Evolutionary conservation across 2,797 vertebrate genomes (phyloP).

Genomic region (Buceros bicornis): DNA sequence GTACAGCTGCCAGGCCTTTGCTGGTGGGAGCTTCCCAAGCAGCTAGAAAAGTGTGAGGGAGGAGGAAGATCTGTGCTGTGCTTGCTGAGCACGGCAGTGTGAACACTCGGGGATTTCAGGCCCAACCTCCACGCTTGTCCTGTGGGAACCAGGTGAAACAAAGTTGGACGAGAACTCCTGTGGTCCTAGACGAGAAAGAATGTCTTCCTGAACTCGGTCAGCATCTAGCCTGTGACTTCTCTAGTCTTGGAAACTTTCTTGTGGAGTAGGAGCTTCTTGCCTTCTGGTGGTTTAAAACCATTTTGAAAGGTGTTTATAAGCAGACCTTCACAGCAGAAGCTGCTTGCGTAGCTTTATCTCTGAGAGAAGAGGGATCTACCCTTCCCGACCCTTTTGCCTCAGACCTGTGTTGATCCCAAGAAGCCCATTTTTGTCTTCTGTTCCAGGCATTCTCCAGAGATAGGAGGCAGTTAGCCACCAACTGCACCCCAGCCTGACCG

Average conservation of each 20-base stretch:
- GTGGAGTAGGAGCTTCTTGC: not conserved
- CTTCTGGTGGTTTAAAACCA: not conserved
- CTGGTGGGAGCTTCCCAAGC: not conserved
- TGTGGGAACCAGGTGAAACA: not conserved
- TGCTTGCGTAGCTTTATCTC: not conserved
- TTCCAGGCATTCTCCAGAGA: not conserved
- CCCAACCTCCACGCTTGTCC: rapidly evolving
- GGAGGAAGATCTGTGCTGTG: not conserved
- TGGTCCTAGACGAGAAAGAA: not conserved
- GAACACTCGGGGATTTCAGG: not conserved
- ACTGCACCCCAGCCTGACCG: not conserved
- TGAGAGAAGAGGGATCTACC: not conserved
- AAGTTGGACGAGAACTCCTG: not conserved
- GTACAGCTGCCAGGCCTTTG: not conserved
- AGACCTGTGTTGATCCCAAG: not conserved
- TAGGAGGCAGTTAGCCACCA: not conserved
- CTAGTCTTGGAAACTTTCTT: not conserved
- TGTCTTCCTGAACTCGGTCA: not conserved
- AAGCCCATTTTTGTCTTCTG: not conserved
- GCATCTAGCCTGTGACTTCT: not conserved
- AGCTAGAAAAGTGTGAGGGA: not conserved
- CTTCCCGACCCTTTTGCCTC: not conserved
- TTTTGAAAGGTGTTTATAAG: not conserved
- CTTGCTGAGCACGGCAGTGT: not conserved
- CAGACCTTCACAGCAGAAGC: not conserved